Evolutionary conservation across 2,113 vertebrate genomes (phyloP).

Genomic region (Syngnathus floridae): DNA sequence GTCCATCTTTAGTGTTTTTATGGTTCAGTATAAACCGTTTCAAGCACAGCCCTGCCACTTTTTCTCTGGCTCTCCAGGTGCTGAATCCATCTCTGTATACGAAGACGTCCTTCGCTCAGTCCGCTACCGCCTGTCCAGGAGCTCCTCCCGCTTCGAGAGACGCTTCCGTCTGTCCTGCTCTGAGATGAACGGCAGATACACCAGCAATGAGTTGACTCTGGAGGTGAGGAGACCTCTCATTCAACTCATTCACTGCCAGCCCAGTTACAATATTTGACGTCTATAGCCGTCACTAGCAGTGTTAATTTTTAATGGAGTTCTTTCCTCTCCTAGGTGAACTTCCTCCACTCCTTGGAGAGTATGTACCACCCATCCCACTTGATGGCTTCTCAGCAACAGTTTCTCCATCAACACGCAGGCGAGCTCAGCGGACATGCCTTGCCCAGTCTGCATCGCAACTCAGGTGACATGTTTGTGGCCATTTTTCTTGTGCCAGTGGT

Average conservation of each 20-base stretch:
- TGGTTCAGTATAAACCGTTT: neutral
- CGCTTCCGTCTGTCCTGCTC: constrained; percentile 94
- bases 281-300: too few relatives aligned
- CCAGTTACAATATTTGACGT: too few relatives aligned
- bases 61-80: constrained; percentile 65
- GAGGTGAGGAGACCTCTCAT: constrained; percentile 73
- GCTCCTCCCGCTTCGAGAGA: constrained; percentile 86
- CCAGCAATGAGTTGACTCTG: constrained; percentile 91
- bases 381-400: constrained; percentile 91
- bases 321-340: constrained; percentile 75
- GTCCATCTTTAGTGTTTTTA: neutral
- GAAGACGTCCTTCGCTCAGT: constrained; percentile 89
- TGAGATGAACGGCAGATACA: constrained; percentile 96
- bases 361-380: constrained; percentile 87
- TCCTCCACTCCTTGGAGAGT: constrained; percentile 85
- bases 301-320: neutral
- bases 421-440: constrained; percentile 90
- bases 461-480: constrained; percentile 67
- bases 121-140: constrained; percentile 79
- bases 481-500: neutral
- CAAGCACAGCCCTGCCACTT: neutral
- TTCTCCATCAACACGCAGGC: constrained; percentile 83
- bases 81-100: constrained; percentile 92
- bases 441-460: constrained; percentile 83
- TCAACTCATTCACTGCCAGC: neutral